A percentile compares a stretch with the other conserved stretches of the same genome.
Conservation (phyloP, 1,140 invertebrate genomes). For the Bombus cullumanus region DNA sequence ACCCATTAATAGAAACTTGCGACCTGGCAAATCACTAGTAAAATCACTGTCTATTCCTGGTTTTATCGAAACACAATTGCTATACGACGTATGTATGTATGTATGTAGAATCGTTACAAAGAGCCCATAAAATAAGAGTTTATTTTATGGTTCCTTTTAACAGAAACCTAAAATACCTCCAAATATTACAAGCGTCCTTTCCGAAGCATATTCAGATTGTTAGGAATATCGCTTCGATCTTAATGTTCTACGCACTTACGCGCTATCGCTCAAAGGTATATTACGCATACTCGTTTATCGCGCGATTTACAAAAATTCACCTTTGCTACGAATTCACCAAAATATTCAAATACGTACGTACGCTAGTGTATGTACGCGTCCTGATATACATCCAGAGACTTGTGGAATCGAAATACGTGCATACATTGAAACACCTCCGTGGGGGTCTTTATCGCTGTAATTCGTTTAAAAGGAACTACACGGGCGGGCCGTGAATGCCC, state of each 20-base stretch:
- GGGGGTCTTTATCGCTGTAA: slow-evolving; percentile 71
- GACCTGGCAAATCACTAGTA: background rate
- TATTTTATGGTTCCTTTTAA: background rate
- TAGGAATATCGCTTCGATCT: background rate
- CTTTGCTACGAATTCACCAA: background rate
- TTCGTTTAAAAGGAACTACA: slow-evolving; percentile 75
- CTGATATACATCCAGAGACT: background rate
- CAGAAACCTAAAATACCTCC: background rate
- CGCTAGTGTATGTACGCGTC: background rate
- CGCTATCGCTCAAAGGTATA: background rate
- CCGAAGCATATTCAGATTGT: background rate
- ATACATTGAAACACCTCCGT: slow-evolving; percentile 52
- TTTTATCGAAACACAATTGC: background rate
- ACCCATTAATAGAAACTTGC: too few species aligned
- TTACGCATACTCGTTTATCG: too few species aligned
- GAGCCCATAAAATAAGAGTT: rapidly evolving
- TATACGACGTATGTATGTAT: background rate
- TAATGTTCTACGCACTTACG: background rate
- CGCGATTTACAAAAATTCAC: too few species aligned
- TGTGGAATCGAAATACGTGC: slow-evolving; percentile 28
- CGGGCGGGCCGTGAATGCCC: slow-evolving; percentile 46
- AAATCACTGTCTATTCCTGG: too few species aligned
- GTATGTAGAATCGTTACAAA: background rate
- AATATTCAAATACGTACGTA: background rate
- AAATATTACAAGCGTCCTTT: background rate